Evolutionary conservation across 2,888 invertebrate genomes (phyloP), one percentile per base, ranked within the genome.

Genomic region (Gymnocheta viridis): DNA sequence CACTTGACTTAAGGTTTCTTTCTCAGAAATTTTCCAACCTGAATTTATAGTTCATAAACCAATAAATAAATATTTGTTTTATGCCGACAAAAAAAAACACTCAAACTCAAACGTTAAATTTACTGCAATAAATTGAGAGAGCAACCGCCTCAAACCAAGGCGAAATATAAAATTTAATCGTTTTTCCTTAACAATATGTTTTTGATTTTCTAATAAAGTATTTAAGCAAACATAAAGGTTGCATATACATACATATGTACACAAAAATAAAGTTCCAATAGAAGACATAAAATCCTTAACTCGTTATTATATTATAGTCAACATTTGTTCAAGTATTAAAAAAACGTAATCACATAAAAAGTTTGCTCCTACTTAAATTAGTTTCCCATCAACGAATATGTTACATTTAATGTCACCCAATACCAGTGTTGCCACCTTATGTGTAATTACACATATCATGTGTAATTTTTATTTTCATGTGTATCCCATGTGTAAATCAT

Each of bases 371-470:
- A 72, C 70, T 79, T 82, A 85, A 82, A 85, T 85, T 82, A 82
- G 82, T 79, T 85, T 82, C 19, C 38, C 73, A 66, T 74, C 60
- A 79, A 35, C 41, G 70, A 85, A 79, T 82, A 82, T 85, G 85
- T 82, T 79, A 76, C 82, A 64, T 64, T 82, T 79, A 76, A 82
- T 79, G 70, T 76, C 60, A 66, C 73, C 72, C 82, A 41, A n/a
- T n/a, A n/a, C n/a, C n/a, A n/a, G n/a, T n/a, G n/a, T n/a, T n/a
- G n/a, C n/a, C n/a, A n/a, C n/a, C n/a, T n/a, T n/a, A n/a, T n/a
- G n/a, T n/a, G n/a, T n/a, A n/a, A n/a, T n/a, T n/a, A n/a, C n/a
- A n/a, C n/a, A n/a, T n/a, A n/a, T n/a, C n/a, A n/a, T n/a, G n/a
- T n/a, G n/a, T n/a, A n/a, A n/a, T n/a, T n/a, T n/a, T n/a, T n/a